A percentile compares a stretch with the other conserved stretches of the same genome.
phyloP scores from a whole-genome alignment of 1,140 invertebrate genomes.

The Diabrotica virgifera region DNA sequence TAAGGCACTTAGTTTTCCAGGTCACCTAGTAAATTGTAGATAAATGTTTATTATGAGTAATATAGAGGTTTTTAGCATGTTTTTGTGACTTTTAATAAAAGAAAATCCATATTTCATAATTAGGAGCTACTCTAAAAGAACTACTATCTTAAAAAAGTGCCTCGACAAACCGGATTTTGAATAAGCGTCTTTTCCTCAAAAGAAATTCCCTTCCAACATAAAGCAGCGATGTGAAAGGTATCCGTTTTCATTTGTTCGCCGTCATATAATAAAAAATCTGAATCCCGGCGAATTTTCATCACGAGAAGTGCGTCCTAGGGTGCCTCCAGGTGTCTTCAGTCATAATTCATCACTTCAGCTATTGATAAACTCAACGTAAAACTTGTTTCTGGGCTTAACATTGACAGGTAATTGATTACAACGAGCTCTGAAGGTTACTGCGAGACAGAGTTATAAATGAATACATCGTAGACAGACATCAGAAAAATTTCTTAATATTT shows the following conservation, averaged over 20 bases:
- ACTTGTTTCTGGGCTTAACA: background rate
- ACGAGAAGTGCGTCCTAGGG: background rate
- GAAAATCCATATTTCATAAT: background rate
- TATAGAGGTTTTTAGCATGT: too few relatives aligned
- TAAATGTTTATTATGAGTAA: background rate
- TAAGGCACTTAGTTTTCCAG: too few relatives aligned
- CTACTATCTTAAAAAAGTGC: background rate
- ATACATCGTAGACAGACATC: background rate
- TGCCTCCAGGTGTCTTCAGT: constrained; percentile 1
- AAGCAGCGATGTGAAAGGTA: background rate
- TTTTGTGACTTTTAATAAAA: too few relatives aligned
- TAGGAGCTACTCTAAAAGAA: background rate
- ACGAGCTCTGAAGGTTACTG: background rate
- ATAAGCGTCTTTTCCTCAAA: background rate
- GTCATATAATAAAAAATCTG: constrained; percentile 3
- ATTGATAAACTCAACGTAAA: background rate
- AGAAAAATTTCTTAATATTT: constrained; percentile 1
- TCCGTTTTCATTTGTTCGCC: background rate
- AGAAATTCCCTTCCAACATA: background rate
- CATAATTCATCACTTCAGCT: background rate
- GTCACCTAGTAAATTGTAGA: background rate
- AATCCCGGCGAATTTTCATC: background rate
- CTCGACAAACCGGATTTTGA: background rate
- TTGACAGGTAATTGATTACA: constrained; percentile 2
- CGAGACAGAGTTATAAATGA: background rate